Base-by-base conservation (phyloP, 2,797 vertebrate species). In the Falco naumanni region DNA sequence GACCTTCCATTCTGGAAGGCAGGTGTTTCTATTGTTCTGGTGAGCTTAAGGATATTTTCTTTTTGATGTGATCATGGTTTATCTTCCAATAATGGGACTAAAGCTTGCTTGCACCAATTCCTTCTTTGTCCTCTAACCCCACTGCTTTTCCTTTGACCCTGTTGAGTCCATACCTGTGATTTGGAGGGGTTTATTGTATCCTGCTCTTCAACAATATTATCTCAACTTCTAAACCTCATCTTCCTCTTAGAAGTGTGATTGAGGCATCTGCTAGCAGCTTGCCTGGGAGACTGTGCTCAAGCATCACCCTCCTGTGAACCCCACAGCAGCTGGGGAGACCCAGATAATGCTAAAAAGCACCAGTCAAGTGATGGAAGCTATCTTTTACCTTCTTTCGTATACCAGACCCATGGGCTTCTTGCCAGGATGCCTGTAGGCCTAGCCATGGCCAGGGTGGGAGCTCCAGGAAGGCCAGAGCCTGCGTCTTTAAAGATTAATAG, bases 401-500 rank as follows among this genome's bases (percentile, higher is more conserved):
- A 5, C 26, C 45, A 90, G 90, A 29, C 45, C 74, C 5, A 0
- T 37, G 66, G 80, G 56, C 66, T 82, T 6, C 26, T 89, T 66
- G 90, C 84, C 43, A 80, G 84, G 53, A 68, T 48, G 84, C 86
- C 84, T 63, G 12, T 64, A 83, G 48, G 66, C 41, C 34, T 75
- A 56, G 47, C 61, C 54, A 54, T 9, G 65, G 17, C 56, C 66
- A 33, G 89, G 31, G n/a, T 86, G 19, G 69, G 8, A 50, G 89
- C 57, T 86, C 74, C 70, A 71, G 48, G 61, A 89, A 84, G 93
- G 78, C 77, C 68, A 64, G 76, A 86, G 63, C 78, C 96, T 93
- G 80, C 75, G 43, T 76, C 97, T 97, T 97, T 97, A 96, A 97
- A 97, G 97, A 97, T 97, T 96, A 98, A 97, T 96, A 53, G 89